Evolutionary conservation across 2,797 vertebrate genomes (phyloP).

Genomic region (Scyliorhinus canicula): DNA sequence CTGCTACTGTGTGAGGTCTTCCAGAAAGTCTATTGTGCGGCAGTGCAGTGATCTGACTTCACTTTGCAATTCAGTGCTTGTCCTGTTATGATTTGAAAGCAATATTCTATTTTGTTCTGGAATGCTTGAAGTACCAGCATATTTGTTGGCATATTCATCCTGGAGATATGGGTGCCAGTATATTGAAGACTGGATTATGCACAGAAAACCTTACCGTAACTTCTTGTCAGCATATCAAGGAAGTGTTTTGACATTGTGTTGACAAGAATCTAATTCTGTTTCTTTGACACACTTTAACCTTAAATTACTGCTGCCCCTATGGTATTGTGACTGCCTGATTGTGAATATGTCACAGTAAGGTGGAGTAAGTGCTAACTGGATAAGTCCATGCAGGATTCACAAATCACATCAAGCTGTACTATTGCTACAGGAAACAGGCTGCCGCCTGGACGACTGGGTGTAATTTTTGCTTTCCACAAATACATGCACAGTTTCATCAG

Average conservation of each 20-base stretch:
- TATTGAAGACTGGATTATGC: conserved; percentile 13
- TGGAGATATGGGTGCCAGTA: conserved; percentile 35
- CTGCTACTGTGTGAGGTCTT: conserved; percentile 28
- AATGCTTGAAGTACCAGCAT: conserved; percentile 29
- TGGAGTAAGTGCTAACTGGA: neutral
- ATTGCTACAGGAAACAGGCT: no score
- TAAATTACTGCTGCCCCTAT: conserved; percentile 14
- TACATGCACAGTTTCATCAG: no score
- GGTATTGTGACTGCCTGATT: neutral
- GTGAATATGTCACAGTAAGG: neutral
- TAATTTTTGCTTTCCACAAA: no score
- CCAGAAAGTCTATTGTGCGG: neutral
- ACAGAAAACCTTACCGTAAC: conserved; percentile 31
- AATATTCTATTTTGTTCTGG: conserved; percentile 5
- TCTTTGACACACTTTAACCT: conserved; percentile 35
- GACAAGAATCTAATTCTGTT: conserved; percentile 10
- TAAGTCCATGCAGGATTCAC: neutral
- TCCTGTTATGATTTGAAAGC: neutral
- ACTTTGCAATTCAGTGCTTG: conserved; percentile 12
- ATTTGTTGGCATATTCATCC: neutral
- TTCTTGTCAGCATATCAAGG: conserved; percentile 36
- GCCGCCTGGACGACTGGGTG: no score
- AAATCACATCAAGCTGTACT: neutral
- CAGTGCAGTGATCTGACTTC: neutral
- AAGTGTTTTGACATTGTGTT: conserved; percentile 35